Conservation (phyloP, 23 tunicate species). For the Styela clava region DNA sequence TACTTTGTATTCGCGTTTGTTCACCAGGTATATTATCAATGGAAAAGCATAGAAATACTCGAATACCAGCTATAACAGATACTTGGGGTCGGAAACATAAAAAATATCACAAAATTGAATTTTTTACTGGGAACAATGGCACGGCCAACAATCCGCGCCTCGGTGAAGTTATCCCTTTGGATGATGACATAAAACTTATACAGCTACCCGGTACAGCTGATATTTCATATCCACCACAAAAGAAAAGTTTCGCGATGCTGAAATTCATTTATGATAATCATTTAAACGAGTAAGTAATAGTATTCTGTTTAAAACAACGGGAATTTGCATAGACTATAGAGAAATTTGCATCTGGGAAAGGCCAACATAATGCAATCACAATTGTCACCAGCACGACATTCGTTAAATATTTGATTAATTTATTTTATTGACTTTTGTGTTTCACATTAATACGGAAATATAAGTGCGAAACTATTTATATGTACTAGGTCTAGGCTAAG, state of each 20-base stretch:
- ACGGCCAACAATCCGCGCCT: neutral
- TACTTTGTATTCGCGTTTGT: too few species aligned
- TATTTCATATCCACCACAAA: slow-evolving; percentile 36
- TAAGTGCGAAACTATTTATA: too few species aligned
- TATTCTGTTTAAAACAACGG: too few species aligned
- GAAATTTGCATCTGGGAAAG: neutral
- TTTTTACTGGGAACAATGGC: slow-evolving; percentile 21
- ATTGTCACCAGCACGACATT: too few species aligned
- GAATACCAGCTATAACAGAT: slow-evolving; percentile 23
- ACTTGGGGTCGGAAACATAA: slow-evolving; percentile 11
- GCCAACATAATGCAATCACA: too few species aligned
- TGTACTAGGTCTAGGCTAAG: too few species aligned
- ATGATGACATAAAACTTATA: slow-evolving; percentile 2
- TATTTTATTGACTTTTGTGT: too few species aligned
- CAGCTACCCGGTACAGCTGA: slow-evolving; percentile 30
- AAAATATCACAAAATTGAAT: slow-evolving; percentile 5
- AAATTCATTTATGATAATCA: slow-evolving; percentile 36
- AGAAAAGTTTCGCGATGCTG: slow-evolving; percentile 41
- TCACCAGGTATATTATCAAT: slow-evolving; percentile 33
- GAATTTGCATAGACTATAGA: neutral
- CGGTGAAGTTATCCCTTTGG: neutral
- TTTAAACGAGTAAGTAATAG: slow-evolving; percentile 36
- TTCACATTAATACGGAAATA: too few species aligned
- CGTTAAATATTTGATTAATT: too few species aligned
- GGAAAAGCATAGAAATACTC: slow-evolving; percentile 3